A percentile compares a stretch with the other conserved stretches of the same genome.
Evolutionary conservation across 2,113 vertebrate species (phyloP).

Genomic region (Plecturocebus donacophilus): DNA sequence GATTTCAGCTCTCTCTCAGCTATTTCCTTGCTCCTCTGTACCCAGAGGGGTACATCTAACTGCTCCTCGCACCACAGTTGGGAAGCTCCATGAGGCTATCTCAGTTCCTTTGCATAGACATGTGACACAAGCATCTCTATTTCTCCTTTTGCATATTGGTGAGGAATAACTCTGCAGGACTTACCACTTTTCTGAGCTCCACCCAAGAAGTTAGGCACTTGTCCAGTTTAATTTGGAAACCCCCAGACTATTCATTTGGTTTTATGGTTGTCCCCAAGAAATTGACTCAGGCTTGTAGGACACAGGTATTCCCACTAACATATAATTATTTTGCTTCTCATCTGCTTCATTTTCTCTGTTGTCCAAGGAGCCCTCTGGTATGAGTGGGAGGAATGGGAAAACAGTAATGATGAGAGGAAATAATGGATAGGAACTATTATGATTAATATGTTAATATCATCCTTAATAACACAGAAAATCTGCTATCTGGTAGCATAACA

Average conservation of each 20-base stretch:
- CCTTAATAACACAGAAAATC: neutral
- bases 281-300: neutral
- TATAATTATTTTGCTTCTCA: constrained; percentile 18
- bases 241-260: neutral
- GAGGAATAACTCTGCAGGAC: neutral
- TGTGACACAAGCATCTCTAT: neutral
- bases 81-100: neutral
- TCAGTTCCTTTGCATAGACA: neutral
- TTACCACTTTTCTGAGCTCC: neutral
- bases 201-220: neutral
- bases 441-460: neutral
- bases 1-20: neutral
- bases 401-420: neutral
- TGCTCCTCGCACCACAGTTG: neutral
- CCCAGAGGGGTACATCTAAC: neutral
- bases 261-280: neutral
- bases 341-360: constrained; percentile 9
- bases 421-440: neutral
- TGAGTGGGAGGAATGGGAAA: neutral
- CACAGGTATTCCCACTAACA: neutral
- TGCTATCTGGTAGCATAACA: constrained; percentile 16
- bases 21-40: neutral
- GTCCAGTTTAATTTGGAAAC: constrained; percentile 9
- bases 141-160: neutral
- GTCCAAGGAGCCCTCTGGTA: neutral